Percentiles rank a stretch among this genome's conserved stretches.
Evolutionary conservation across 2,113 vertebrate genomes (phyloP).

Genomic region (Corynorhinus townsendii): DNA sequence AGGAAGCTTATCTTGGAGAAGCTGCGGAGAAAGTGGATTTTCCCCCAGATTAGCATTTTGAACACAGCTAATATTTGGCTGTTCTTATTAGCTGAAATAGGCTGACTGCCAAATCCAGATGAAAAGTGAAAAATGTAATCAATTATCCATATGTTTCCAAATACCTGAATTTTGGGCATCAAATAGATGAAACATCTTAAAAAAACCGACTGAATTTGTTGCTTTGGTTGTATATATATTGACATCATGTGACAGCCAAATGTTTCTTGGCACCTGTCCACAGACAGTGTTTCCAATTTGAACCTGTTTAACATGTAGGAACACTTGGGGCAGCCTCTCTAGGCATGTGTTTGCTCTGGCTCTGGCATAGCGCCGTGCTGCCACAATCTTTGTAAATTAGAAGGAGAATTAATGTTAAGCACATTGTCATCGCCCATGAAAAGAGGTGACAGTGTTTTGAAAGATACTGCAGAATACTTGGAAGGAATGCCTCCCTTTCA

Average conservation of each 20-base stretch:
- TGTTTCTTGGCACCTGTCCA: not conserved
- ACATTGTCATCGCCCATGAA: constrained; percentile 60
- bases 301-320: not conserved
- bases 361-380: not conserved
- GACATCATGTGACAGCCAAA: not conserved
- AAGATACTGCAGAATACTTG: constrained; percentile 65
- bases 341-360: constrained; percentile 18
- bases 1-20: not conserved
- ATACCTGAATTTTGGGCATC: constrained; percentile 10
- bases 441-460: constrained; percentile 68
- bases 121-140: constrained; percentile 25
- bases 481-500: constrained; percentile 57
- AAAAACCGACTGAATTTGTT: not conserved
- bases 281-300: not conserved
- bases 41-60: rapidly evolving
- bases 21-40: not conserved
- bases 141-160: constrained; percentile 45
- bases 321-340: not conserved
- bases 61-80: not conserved
- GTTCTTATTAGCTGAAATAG: not conserved
- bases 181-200: constrained; percentile 6
- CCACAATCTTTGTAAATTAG: constrained; percentile 58
- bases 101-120: constrained; percentile 18
- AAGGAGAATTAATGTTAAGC: constrained; percentile 59
- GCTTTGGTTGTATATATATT: not conserved